Base-by-base conservation (phyloP, 2,113 vertebrate genomes). In the Paramisgurnus dabryanus region DNA sequence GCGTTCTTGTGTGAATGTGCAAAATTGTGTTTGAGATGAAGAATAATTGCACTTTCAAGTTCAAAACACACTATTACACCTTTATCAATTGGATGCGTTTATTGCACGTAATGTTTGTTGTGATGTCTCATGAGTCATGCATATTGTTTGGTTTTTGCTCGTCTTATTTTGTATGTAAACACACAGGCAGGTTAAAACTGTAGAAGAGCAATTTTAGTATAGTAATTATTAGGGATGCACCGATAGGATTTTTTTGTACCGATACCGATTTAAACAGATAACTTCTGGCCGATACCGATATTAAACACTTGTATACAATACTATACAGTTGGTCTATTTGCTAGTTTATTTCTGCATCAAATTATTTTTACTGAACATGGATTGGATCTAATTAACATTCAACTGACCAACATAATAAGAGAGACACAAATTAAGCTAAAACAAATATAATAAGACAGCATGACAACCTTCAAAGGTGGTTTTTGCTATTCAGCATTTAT, bases 171-270 rank as follows among this genome's bases (percentile, higher is more conserved):
- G 6, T 47, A 41, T 55, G 47, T 55, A 66, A 66, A 64, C 43
- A 39, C 74, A 39, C 65, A 39, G 0, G 15, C 45, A 77, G 63
- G 63, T 66, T 55, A 18, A 41, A 50, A 58, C 45, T 66, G 22
- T 64, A 11, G 27, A 34, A 6, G 11, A 64, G 61, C 2, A 3
- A 66, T 50, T 66, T 66, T 88, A 89, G 90, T 90, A 89, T 91
- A 87, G 87, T 22, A 22, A 22, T 22, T 22, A 22, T 22, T 22
- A 22, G 22, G 22, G 22, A 22, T 22, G 22, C 22, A 22, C 22
- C 22, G 22, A 87, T 90, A 87, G 67, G 89, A 89, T 86, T 81
- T 89, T 89, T 87, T 88, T 89, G 22, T 22, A 22, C 22, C 22
- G 22, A 22, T 22, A 22, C 22, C 22, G 22, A 22, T 22, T 22